phyloP scores from a whole-genome alignment of 2,113 vertebrate species.

The Trochalopteron elliotii region DNA sequence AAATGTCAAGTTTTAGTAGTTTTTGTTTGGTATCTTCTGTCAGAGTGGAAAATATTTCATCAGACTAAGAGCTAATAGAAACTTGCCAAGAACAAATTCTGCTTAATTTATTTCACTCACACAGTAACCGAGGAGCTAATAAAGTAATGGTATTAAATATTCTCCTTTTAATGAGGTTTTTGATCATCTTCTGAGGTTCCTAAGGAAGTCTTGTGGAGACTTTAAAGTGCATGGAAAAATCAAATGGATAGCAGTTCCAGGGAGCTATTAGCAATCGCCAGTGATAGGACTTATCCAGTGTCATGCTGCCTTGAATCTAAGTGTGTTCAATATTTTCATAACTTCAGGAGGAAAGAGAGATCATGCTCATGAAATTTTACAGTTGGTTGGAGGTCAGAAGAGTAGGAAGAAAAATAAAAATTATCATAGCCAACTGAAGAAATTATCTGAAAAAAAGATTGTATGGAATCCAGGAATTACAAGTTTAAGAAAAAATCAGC shows the following conservation, averaged over 20 bases:
- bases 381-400: background rate
- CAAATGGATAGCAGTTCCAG: background rate
- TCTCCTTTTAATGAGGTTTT: background rate
- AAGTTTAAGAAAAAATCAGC: background rate
- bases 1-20: constrained; percentile 52
- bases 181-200: background rate
- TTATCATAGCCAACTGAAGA: background rate
- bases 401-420: background rate
- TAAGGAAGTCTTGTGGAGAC: background rate
- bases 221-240: background rate
- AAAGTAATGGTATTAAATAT: background rate
- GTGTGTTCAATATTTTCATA: background rate
- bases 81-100: background rate
- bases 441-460: background rate
- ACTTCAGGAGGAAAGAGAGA: background rate
- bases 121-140: background rate
- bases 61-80: background rate
- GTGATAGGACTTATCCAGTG: background rate
- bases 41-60: constrained; percentile 47
- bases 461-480: background rate
- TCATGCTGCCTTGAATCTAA: background rate
- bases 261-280: background rate
- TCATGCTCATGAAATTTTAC: background rate
- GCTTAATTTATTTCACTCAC: background rate
- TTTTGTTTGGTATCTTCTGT: constrained; percentile 28